These are phyloP conservation scores for Brachyopa scutellaris DNA, from an alignment of 2,888 invertebrate genomes.

Conservation along the genomic window DNA sequence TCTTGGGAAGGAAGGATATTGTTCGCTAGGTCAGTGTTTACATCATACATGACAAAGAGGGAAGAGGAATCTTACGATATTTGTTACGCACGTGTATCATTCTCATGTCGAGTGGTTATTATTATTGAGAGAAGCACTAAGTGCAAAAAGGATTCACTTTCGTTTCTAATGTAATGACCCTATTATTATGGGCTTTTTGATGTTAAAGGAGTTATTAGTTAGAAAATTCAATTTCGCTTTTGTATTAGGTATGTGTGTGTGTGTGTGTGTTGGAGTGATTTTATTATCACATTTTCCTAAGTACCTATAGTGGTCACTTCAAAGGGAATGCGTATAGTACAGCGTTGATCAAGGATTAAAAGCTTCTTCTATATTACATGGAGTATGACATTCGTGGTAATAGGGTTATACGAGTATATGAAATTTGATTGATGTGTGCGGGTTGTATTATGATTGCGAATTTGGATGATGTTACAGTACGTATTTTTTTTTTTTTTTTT, in stretches of 20 bases:
- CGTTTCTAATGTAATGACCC: conserved; percentile 48
- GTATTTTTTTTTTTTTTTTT: too few relatives aligned
- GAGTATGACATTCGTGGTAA: conserved; percentile 23
- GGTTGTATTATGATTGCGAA: not conserved
- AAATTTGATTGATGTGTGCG: conserved; percentile 23
- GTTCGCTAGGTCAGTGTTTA: conserved; percentile 50
- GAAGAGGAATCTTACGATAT: not conserved
- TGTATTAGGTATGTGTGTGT: not conserved
- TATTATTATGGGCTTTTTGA: conserved; percentile 68
- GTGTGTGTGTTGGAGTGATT: conserved; percentile 27
- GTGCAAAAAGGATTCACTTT: conserved; percentile 68
- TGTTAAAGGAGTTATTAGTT: conserved; percentile 67
- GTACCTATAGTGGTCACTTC: conserved; percentile 62
- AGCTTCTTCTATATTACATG: conserved; percentile 11
- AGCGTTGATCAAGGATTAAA: conserved; percentile 28
- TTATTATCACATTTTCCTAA: conserved; percentile 54
- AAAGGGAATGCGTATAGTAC: conserved; percentile 30
- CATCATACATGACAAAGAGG: conserved; percentile 1
- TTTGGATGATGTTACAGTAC: too few relatives aligned
- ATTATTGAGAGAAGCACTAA: conserved; percentile 25
- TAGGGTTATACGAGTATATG: conserved; percentile 41
- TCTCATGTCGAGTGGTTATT: conserved; percentile 29
- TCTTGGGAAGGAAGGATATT: not conserved
- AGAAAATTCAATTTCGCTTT: conserved; percentile 43
- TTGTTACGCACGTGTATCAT: conserved; percentile 39